Conservation (phyloP, 1,140 invertebrate species). For the Semibalanus balanoides region DNA sequence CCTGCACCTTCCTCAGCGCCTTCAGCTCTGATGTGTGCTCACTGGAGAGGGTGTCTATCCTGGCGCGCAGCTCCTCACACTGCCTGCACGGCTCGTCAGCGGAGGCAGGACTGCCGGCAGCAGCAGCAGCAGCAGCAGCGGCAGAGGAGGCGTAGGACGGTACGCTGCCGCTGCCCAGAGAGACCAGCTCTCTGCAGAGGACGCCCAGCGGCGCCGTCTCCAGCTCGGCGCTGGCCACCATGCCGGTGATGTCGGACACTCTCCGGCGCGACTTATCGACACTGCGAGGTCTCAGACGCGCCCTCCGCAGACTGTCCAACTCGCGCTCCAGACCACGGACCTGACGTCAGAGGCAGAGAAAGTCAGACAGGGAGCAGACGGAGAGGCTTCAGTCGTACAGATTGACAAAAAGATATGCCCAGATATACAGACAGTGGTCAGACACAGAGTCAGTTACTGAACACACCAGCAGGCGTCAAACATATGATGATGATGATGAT, state of each 20-base stretch:
- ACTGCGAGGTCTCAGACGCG: neutral
- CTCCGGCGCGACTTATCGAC: conserved; percentile 10
- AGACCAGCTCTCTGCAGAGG: conserved; percentile 41
- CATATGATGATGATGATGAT: too few species aligned
- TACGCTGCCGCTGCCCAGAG: conserved; percentile 33
- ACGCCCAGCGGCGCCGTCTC: conserved; percentile 35
- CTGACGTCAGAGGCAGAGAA: neutral
- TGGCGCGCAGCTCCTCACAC: conserved; percentile 39
- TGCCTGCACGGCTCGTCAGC: conserved; percentile 38
- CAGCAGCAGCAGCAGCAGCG: conserved; percentile 10
- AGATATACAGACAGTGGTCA: too few species aligned
- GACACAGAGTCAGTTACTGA: too few species aligned
- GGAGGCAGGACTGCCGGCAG: conserved; percentile 23
- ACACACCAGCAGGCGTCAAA: too few species aligned
- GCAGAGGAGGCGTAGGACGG: too few species aligned
- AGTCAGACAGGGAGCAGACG: too few species aligned
- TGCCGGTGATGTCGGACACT: conserved; percentile 21
- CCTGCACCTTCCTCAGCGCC: neutral
- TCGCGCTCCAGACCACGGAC: neutral
- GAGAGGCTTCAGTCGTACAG: too few species aligned
- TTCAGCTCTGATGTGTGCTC: neutral
- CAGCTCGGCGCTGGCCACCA: conserved; percentile 24
- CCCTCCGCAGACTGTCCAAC: neutral
- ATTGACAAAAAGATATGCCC: too few species aligned
- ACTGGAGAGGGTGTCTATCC: neutral